Evolutionary conservation across 2,113 vertebrate genomes (phyloP).

Genomic region (Peromyscus polionotus): DNA sequence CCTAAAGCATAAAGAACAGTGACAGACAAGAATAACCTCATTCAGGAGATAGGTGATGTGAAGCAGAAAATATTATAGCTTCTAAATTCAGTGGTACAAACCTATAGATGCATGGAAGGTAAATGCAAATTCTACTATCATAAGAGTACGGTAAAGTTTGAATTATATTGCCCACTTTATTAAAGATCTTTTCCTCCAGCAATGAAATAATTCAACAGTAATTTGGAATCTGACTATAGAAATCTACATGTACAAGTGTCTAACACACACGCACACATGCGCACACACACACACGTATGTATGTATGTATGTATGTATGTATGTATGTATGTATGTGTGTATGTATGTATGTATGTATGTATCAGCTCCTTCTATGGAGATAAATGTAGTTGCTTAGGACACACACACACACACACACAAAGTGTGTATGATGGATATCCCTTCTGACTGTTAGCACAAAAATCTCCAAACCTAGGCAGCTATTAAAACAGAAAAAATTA

Average conservation of each 20-base stretch:
- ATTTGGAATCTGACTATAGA: not conserved
- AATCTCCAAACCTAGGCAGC: not conserved
- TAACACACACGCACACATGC: too few relatives aligned
- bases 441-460: not conserved
- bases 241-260: too few relatives aligned
- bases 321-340: too few relatives aligned
- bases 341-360: too few relatives aligned
- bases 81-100: not conserved
- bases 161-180: not conserved
- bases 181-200: not conserved
- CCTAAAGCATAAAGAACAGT: not conserved
- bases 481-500: not conserved
- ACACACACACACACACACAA: not conserved
- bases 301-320: too few relatives aligned
- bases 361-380: not conserved
- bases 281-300: not conserved
- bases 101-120: not conserved
- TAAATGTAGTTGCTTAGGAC: not conserved
- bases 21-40: not conserved
- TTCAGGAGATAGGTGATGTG: not conserved
- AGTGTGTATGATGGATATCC: too few relatives aligned
- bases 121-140: not conserved
- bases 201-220: not conserved
- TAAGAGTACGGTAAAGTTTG: not conserved
- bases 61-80: not conserved